Base-by-base conservation (phyloP, 2,888 invertebrate species). In the Lottia scabra region DNA sequence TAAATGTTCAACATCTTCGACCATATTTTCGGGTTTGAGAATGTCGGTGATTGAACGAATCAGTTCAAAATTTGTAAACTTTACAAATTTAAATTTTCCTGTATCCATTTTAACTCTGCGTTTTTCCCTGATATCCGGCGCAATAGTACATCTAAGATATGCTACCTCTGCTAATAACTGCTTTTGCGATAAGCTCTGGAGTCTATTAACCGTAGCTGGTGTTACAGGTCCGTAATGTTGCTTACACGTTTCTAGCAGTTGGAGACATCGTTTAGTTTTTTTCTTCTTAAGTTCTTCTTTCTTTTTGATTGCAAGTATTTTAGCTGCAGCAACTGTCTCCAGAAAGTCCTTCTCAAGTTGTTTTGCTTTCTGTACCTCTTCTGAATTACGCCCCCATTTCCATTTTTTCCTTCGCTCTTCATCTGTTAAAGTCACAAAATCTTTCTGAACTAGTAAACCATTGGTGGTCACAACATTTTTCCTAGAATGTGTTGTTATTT, bases 231-330 rank as follows among this genome's bases (percentile, higher is more conserved):
- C 56, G n/a, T 10, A 19, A n/a, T n/a, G 16, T 23, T 56, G 56
- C 6, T 56, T 56, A 19, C 56, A 56, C 1, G 56, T 23, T 19
- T 56, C 56, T 12, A 56, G 12, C 13, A 56, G 6, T 56, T n/a
- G 19, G n/a, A 56, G 19, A 56, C 56, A 19, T 10, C 56, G 5
- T 19, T 56, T n/a, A 1, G 13, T 56, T 56, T 56, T 56, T 23
- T 56, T 56, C n/a, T n/a, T 56, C 56, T 56, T 56, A 23, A 56
- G 56, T 56, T 56, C 56, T 56, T 56, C 56, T 12, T n/a, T 56
- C 56, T 56, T 56, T 56, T 56, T 56, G 19, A 56, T n/a, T 3
- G 56, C 23, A 56, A 56, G 56, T 19, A n/a, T 8, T n/a, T 56
- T 56, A n/a, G 56, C 56, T 16, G 56, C 56, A 8, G n/a, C 56